These are phyloP conservation scores for Vandiemenella viatica DNA, from an alignment of 2,888 invertebrate species.

Conservation along the genomic window DNA sequence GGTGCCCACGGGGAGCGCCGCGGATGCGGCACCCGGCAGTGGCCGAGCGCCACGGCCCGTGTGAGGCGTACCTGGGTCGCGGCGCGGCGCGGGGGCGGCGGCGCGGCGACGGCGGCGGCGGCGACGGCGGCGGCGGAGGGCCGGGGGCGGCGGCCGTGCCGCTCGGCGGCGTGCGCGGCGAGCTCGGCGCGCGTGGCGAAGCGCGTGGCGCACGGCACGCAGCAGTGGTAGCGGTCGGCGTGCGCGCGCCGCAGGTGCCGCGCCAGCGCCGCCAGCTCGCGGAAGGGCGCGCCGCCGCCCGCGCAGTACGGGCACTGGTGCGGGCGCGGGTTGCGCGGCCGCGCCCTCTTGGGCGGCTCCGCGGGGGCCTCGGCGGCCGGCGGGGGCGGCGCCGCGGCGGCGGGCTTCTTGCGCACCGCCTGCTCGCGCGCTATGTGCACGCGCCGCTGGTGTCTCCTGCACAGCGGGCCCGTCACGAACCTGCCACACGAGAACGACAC, in stretches of 20 bases:
- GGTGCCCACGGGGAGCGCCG: not conserved
- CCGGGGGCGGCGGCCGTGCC: not conserved
- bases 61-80: no score
- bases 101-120: not conserved
- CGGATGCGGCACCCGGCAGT: no score
- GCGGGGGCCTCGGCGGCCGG: not conserved
- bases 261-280: not conserved
- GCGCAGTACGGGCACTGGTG: not conserved
- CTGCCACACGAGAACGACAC: no score
- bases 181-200: constrained; percentile 46
- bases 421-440: not conserved
- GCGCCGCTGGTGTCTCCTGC: not conserved
- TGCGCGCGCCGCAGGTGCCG: constrained; percentile 53
- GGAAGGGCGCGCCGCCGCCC: not conserved
- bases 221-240: constrained; percentile 59
- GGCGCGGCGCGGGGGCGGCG: not conserved
- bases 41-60: no score
- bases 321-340: not conserved
- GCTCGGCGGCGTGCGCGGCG: constrained; percentile 35
- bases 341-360: not conserved
- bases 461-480: not conserved
- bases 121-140: not conserved
- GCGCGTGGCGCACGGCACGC: constrained; percentile 52
- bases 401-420: not conserved
- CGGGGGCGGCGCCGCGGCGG: not conserved